phyloP scores from a whole-genome alignment of 2,888 invertebrate species.

The Andrena minutula region DNA sequence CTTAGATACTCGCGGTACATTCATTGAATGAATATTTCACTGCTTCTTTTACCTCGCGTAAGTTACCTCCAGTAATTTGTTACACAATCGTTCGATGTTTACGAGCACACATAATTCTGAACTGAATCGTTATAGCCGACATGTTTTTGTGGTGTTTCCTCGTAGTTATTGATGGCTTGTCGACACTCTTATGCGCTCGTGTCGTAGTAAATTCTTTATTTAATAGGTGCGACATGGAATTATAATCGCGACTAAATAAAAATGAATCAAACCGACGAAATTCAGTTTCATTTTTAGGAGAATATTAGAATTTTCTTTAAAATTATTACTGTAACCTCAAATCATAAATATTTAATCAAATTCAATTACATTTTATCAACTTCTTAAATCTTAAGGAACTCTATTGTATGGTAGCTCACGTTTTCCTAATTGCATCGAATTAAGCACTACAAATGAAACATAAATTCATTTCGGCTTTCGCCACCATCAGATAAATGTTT shows the following conservation, averaged over 20 bases:
- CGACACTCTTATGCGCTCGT: not conserved
- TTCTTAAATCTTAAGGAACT: too few species aligned
- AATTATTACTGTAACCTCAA: too few species aligned
- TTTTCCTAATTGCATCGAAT: too few species aligned
- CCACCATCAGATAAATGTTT: not conserved
- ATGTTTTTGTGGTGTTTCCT: not conserved
- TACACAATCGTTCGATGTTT: not conserved
- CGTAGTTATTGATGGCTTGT: not conserved
- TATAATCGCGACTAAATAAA: too few species aligned
- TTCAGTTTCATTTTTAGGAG: too few species aligned
- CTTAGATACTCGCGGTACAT: not conserved
- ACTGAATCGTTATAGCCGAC: not conserved
- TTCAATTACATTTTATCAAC: too few species aligned
- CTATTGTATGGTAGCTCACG: too few species aligned
- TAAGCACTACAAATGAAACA: too few species aligned
- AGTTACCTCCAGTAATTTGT: not conserved
- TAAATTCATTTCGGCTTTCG: not conserved
- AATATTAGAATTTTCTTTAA: too few species aligned
- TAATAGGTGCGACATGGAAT: too few species aligned
- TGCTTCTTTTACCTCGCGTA: not conserved
- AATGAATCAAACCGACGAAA: too few species aligned
- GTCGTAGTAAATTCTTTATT: not conserved
- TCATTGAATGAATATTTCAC: constrained; percentile 4
- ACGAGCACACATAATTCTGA: not conserved
- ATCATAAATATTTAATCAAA: too few species aligned